Conservation (phyloP, 2,113 vertebrate species). For the Zosterops hypoxanthus region DNA sequence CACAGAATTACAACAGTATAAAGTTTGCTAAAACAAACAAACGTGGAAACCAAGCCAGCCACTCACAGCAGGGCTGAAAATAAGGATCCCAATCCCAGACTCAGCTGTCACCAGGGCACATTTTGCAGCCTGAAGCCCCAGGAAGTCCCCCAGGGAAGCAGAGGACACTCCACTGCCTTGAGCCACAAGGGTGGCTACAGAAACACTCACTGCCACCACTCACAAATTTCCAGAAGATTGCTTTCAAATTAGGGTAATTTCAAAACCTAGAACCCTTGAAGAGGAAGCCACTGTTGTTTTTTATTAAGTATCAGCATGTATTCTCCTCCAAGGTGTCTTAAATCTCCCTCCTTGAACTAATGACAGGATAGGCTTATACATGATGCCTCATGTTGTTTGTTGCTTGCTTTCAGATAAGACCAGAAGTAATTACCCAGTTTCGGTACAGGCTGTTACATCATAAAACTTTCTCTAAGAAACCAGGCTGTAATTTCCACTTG, state of each 20-base stretch:
- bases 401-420: background rate
- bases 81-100: background rate
- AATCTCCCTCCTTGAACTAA: background rate
- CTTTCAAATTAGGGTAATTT: background rate
- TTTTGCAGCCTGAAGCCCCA: background rate
- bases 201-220: background rate
- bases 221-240: background rate
- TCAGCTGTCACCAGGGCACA: background rate
- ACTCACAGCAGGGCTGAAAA: background rate
- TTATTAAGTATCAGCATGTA: rapidly evolving
- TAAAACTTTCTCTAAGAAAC: background rate
- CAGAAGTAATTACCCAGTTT: background rate
- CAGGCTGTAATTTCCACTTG: background rate
- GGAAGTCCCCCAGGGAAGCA: background rate
- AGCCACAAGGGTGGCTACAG: rapidly evolving
- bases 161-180: background rate
- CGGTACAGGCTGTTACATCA: background rate
- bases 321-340: background rate
- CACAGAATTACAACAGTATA: background rate
- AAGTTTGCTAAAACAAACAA: background rate
- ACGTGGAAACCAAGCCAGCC: background rate
- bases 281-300: background rate
- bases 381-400: background rate
- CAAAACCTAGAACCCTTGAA: background rate
- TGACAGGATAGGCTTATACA: background rate